Evolutionary conservation across 2,888 invertebrate genomes (phyloP), one percentile per base, ranked within the genome.

Genomic region (Bellardia pandia): DNA sequence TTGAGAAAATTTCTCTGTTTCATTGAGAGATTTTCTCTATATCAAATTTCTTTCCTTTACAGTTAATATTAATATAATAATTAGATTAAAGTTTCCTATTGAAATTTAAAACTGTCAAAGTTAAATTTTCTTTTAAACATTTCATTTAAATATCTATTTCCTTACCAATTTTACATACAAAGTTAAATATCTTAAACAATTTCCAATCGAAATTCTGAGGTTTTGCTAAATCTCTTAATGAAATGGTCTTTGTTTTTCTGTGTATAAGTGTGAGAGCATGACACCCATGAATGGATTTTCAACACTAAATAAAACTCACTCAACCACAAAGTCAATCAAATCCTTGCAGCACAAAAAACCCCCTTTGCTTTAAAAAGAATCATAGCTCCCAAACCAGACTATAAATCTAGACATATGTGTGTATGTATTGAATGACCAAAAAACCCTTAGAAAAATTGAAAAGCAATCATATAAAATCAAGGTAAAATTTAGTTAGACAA

Each of bases 261-360:
- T 56, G 23, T 23, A 1, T 56, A 48, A 23, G 51, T 62, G 8
- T 42, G 51, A 40, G 14, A 23, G 53, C 45, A 42, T 66, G 48
- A 42, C 60, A 62, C n/a, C 45, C 62, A 30, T 81, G 37, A 51
- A 45, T 72, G 45, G 58, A 13, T 74, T 68, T n/a, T 74, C 53
- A 77, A 51, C 74, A 82, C 69, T 85, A 81, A 85, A 87, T 87
- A 87, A 87, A 85, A 82, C 78, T 85, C 87, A 85, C 33, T 87
- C 87, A 82, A 87, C 85, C 87, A 45, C 87, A 87, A 87, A 87
- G 87, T 85, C 85, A 85, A 87, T 87, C 81, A 87, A 87, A 87
- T 87, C 87, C 75, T 71, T 75, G 51, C 48, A 75, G 13, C 56
- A 83, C 56, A 83, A 58, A 76, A 75, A 60, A 68, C 48, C 40